phyloP scores from a whole-genome alignment of 2,888 invertebrate genomes.

The Drosophila vallismaia region DNA sequence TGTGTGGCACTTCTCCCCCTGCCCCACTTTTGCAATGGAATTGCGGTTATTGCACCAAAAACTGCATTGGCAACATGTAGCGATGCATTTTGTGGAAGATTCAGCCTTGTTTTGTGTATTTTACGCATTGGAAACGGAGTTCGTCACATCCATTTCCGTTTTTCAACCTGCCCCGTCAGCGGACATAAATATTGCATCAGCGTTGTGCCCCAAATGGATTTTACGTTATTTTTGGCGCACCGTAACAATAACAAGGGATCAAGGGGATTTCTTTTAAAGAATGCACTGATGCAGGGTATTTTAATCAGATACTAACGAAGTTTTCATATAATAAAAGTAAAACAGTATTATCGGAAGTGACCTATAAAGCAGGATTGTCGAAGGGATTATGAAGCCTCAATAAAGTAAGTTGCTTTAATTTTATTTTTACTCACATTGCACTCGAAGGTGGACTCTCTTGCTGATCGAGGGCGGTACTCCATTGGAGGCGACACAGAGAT shows the following conservation, averaged over 20 bases:
- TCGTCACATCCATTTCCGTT: conserved; percentile 14
- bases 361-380: neutral
- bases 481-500: conserved; percentile 96
- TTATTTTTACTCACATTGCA: conserved; percentile 87
- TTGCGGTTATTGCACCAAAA: conserved; percentile 72
- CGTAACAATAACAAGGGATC: conserved; percentile 19
- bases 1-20: conserved; percentile 2
- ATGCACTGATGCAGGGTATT: neutral
- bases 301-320: neutral
- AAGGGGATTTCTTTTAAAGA: conserved; percentile 23
- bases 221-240: conserved; percentile 35
- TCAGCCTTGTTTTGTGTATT: conserved; percentile 59
- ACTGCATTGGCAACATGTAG: conserved; percentile 47
- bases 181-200: conserved; percentile 64
- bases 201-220: conserved; percentile 45
- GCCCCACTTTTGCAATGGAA: conserved; percentile 42
- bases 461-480: conserved; percentile 96
- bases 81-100: neutral
- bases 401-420: too few species aligned
- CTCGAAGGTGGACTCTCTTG: conserved; percentile 91
- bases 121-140: conserved; percentile 68
- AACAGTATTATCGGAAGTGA: neutral
- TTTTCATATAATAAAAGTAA: neutral
- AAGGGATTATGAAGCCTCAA: too few species aligned
- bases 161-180: neutral